Conservation (phyloP, 2,888 invertebrate species). For the Eudemis profundana region DNA sequence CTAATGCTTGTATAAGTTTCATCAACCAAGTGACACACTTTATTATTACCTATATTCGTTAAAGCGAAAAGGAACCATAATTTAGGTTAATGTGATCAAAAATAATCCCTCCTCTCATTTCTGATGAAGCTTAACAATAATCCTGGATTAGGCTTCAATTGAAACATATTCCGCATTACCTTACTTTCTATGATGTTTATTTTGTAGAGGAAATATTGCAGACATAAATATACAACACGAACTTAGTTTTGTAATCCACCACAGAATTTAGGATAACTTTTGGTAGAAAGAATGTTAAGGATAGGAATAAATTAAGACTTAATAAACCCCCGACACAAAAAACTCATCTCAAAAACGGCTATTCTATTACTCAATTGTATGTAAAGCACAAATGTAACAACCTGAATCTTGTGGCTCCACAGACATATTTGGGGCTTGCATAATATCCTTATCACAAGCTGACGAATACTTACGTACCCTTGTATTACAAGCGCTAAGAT, state of each 20-base stretch:
- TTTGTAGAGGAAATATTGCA: background rate
- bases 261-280: background rate
- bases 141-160: conserved; percentile 8
- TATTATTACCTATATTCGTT: too few relatives aligned
- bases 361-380: too few relatives aligned
- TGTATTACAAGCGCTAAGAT: background rate
- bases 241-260: too few relatives aligned
- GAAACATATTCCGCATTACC: conserved; percentile 1
- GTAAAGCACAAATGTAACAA: too few relatives aligned
- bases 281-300: too few relatives aligned
- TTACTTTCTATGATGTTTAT: background rate
- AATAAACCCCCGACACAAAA: too few relatives aligned
- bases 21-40: too few relatives aligned
- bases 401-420: background rate
- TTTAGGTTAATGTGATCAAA: background rate
- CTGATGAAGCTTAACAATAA: background rate
- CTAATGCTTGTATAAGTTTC: too few relatives aligned
- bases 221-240: too few relatives aligned
- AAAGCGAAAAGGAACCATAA: too few relatives aligned
- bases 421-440: background rate
- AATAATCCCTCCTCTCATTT: background rate
- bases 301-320: too few relatives aligned
- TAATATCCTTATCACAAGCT: background rate
- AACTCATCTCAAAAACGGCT: too few relatives aligned
- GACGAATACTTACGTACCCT: background rate